Conservation (phyloP, 2,888 invertebrate genomes). For the Melanchra persicariae region DNA sequence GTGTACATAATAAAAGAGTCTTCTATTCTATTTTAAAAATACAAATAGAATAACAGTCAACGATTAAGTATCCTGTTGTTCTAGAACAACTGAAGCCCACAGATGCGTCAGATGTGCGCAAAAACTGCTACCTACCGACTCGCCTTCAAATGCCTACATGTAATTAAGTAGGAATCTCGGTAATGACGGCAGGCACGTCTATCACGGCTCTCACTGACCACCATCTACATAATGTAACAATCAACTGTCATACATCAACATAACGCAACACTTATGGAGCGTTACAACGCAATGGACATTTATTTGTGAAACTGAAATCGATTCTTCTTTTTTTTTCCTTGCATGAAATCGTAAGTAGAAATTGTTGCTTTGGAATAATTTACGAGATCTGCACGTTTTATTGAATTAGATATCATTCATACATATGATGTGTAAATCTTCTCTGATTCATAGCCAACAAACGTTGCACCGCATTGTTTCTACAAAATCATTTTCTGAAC, state of each 20-base stretch:
- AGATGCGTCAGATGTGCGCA: constrained; percentile 14
- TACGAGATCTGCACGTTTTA: constrained; percentile 18
- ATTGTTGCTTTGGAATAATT: constrained; percentile 30
- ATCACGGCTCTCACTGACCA: constrained; percentile 67
- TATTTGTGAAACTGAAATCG: constrained; percentile 58
- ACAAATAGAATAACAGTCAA: neutral
- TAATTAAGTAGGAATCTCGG: constrained; percentile 64
- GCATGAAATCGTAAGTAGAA: constrained; percentile 60
- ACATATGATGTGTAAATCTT: neutral
- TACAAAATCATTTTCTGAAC: neutral
- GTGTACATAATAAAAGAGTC: no score
- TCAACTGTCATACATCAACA: constrained; percentile 66
- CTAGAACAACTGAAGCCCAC: neutral
- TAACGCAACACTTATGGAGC: constrained; percentile 67
- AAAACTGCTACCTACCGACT: constrained; percentile 32
- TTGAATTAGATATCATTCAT: constrained; percentile 3
- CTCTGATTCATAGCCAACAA: neutral
- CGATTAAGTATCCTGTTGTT: neutral
- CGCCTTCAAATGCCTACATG: constrained; percentile 63
- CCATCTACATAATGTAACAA: constrained; percentile 72
- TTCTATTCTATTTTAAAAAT: neutral
- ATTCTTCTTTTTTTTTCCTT: constrained; percentile 40
- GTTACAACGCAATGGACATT: constrained; percentile 60
- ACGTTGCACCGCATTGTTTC: neutral
- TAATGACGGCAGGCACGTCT: constrained; percentile 66